These are phyloP conservation scores for Cabera pusaria DNA, from an alignment of 2,888 invertebrate species.

Conservation along the genomic window DNA sequence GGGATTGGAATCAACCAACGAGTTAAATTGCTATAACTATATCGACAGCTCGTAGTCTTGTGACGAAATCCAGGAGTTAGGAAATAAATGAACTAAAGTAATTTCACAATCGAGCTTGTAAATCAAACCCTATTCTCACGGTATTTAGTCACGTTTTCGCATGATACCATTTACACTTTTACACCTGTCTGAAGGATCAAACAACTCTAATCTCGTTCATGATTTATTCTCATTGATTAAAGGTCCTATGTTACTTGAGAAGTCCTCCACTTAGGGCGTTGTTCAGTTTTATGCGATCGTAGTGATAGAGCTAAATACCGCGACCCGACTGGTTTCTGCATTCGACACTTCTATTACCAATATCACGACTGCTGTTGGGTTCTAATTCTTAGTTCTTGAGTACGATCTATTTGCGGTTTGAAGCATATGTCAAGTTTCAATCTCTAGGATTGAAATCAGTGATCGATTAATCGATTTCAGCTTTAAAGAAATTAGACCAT, in stretches of 20 bases:
- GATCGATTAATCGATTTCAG: too few species aligned
- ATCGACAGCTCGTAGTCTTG: slow-evolving; percentile 27
- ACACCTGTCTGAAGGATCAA: slow-evolving; percentile 74
- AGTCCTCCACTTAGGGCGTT: slow-evolving; percentile 53
- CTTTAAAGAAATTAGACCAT: too few species aligned
- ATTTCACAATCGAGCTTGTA: slow-evolving; percentile 38
- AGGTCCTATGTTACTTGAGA: slow-evolving; percentile 52
- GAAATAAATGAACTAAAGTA: slow-evolving; percentile 59
- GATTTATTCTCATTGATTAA: slow-evolving; percentile 45
- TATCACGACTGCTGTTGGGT: too few species aligned
- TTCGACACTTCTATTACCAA: slow-evolving; percentile 33
- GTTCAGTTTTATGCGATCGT: slow-evolving; percentile 37
- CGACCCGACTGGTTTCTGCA: slow-evolving; percentile 45
- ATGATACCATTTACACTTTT: slow-evolving; percentile 39
- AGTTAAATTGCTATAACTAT: too few species aligned
- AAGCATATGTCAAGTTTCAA: too few species aligned
- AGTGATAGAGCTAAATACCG: slow-evolving; percentile 71
- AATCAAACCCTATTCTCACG: slow-evolving; percentile 47
- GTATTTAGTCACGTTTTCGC: slow-evolving; percentile 41
- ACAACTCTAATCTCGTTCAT: slow-evolving; percentile 68
- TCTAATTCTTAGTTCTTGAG: too few species aligned
- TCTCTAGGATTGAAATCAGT: too few species aligned
- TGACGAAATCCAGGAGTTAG: slow-evolving; percentile 63
- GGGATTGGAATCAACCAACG: too few species aligned
- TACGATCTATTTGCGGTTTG: too few species aligned